Evolutionary conservation across 2,888 invertebrate genomes (phyloP), one percentile per base, ranked within the genome.

Genomic region (Dexiosoma caninum): DNA sequence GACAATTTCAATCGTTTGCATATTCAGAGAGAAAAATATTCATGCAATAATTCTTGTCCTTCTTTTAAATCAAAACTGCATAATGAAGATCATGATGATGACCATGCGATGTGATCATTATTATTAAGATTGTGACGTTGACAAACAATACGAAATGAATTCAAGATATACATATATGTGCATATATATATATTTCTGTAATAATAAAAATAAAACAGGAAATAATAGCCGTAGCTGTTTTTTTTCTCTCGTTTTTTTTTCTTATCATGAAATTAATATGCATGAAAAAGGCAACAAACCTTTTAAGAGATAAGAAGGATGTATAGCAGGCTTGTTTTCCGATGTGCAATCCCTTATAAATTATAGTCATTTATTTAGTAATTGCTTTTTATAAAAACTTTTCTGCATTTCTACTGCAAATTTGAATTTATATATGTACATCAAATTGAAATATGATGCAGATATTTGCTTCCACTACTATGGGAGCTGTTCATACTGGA

Each of bases 231-330:
- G 59, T 12, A 55, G 53, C 37, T 64, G 51, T 62, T 78, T 57
- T 64, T 27, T n/a, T n/a, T n/a, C n/a, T n/a, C n/a, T 62, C 10
- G 21, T 59, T 51, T 60, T 71, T 64, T 46, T 46, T 27, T 67
- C 32, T 60, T 51, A 49, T 57, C 9, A 66, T 81, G 77, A 81
- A 81, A 81, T 81, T 77, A 81, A 81, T 77, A 81, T 77, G 77
- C 77, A 81, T 74, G 51, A 62, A 69, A 74, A 55, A 66, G 14
- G 66, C 46, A 40, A 67, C 21, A 49, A 53, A 35, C 32, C 55
- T 37, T 40, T 64, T 57, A 9, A 40, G 46, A 78, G 77, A 69
- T 69, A 76, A 80, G 66, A 77, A 77, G 77, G 72, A 81, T 81
- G 62, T 64, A 62, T 72, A 51, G 44, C 59, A 55, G 59, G 53